Conservation (phyloP, 2,797 vertebrate species). For the Pampus argenteus region DNA sequence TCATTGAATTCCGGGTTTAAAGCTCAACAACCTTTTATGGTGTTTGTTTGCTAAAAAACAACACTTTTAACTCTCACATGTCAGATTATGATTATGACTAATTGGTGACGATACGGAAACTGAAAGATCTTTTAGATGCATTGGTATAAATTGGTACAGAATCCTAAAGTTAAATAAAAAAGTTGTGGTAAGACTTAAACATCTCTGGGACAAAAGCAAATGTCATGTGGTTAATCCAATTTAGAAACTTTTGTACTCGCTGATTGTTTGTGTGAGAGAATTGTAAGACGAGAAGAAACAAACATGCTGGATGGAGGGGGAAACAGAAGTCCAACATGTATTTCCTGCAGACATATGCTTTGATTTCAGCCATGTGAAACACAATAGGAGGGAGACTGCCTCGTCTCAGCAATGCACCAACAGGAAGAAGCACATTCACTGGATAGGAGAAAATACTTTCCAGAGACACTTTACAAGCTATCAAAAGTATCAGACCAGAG, state of each 20-base stretch:
- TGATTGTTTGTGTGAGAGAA: slow-evolving; percentile 52
- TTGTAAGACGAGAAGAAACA: slow-evolving; percentile 48
- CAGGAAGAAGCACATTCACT: slow-evolving; percentile 79
- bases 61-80: neutral
- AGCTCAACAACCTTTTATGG: slow-evolving; percentile 35
- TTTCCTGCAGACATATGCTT: slow-evolving; percentile 84
- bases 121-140: neutral
- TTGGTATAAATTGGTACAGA: neutral
- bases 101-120: neutral
- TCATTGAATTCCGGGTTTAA: slow-evolving; percentile 50
- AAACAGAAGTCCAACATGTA: slow-evolving; percentile 75
- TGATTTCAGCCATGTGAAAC: slow-evolving; percentile 74
- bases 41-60: slow-evolving; percentile 20
- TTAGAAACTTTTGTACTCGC: slow-evolving; percentile 49
- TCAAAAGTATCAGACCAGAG: slow-evolving; percentile 48
- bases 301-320: slow-evolving; percentile 50
- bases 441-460: slow-evolving; percentile 78
- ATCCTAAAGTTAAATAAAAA: neutral
- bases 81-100: neutral
- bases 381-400: slow-evolving; percentile 80
- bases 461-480: slow-evolving; percentile 47
- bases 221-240: slow-evolving; percentile 46
- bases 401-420: slow-evolving; percentile 63
- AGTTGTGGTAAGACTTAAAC: slow-evolving; percentile 3
- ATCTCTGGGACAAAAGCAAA: slow-evolving; percentile 37